A percentile compares a stretch with the other conserved stretches of the same genome.
Evolutionary conservation across 1,140 invertebrate species (phyloP).

Genomic region (Oryzaephilus surinamensis): DNA sequence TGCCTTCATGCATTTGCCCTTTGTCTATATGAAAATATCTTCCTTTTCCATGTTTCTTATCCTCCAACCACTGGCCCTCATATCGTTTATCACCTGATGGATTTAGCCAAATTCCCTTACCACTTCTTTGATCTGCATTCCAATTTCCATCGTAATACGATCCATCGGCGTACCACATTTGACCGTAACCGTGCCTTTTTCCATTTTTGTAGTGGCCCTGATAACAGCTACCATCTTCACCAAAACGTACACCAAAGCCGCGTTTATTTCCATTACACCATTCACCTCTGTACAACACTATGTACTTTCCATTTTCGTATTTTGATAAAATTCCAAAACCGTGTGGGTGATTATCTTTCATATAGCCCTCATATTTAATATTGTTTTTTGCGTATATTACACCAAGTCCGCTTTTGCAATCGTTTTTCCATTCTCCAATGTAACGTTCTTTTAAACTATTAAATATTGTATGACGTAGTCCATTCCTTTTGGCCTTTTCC

Average conservation of each 20-base stretch:
- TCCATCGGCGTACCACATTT: conserved; percentile 45
- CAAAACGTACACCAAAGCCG: conserved; percentile 44
- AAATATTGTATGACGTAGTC: conserved; percentile 41
- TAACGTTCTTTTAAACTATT: conserved; percentile 40
- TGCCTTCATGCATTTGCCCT: conserved; percentile 49
- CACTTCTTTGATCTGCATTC: conserved; percentile 35
- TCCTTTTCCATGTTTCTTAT: conserved; percentile 46
- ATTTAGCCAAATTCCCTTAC: conserved; percentile 29
- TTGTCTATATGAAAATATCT: conserved; percentile 47
- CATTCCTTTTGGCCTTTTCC: conserved; percentile 38
- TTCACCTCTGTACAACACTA: conserved; percentile 37
- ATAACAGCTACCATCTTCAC: conserved; percentile 46
- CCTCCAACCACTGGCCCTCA: conserved; percentile 46
- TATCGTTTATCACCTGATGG: conserved; percentile 46
- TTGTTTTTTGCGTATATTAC: conserved; percentile 15
- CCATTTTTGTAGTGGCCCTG: conserved; percentile 50
- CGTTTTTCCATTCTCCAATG: conserved; percentile 44
- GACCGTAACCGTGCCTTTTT: conserved; percentile 50
- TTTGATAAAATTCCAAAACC: conserved; percentile 40
- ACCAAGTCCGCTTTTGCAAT: conserved; percentile 42
- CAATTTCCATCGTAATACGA: conserved; percentile 48
- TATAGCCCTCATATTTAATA: conserved; percentile 34
- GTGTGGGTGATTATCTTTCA: conserved; percentile 30
- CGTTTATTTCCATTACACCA: conserved; percentile 44
- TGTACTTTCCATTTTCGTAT: conserved; percentile 33